These are phyloP conservation scores for Cheilosia vernalis DNA, from an alignment of 2,888 invertebrate species.

Conservation along the genomic window DNA sequence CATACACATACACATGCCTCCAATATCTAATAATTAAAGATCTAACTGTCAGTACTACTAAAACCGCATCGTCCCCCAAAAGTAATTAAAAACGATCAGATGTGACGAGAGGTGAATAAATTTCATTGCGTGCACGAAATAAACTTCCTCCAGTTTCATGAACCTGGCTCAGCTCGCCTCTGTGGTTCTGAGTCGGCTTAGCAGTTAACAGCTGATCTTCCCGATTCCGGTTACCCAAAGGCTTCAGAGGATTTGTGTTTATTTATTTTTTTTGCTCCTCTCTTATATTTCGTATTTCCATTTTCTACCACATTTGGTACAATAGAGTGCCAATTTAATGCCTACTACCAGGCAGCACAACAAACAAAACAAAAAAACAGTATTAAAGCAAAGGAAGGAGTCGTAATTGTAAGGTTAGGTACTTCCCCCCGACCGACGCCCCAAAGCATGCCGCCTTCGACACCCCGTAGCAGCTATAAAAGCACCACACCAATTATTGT, in stretches of 20 bases:
- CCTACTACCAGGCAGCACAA: background rate
- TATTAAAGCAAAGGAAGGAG: constrained; percentile 1
- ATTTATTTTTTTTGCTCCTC: background rate
- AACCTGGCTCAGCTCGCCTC: background rate
- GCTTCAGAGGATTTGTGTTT: constrained; percentile 1
- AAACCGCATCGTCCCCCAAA: constrained; percentile 4
- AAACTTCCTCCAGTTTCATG: background rate
- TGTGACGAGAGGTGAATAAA: background rate
- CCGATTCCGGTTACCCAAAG: constrained; percentile 15
- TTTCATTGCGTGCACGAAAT: constrained; percentile 20
- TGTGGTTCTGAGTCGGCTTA: background rate
- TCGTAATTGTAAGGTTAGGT: constrained; percentile 12
- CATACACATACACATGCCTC: background rate
- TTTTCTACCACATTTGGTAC: constrained; percentile 5
- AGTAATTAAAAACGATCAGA: constrained; percentile 27
- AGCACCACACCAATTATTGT: constrained; percentile 10
- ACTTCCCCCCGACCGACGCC: constrained; percentile 1
- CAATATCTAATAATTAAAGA: background rate
- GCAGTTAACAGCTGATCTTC: constrained; percentile 20
- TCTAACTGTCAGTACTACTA: background rate
- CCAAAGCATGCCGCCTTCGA: constrained; percentile 1
- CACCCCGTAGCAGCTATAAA: constrained; percentile 2
- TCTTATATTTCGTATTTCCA: background rate
- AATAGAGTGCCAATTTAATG: constrained; percentile 15
- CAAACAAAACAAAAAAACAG: background rate